phyloP scores from a whole-genome alignment of 2,113 vertebrate genomes.

The Barnardius zonarius region DNA sequence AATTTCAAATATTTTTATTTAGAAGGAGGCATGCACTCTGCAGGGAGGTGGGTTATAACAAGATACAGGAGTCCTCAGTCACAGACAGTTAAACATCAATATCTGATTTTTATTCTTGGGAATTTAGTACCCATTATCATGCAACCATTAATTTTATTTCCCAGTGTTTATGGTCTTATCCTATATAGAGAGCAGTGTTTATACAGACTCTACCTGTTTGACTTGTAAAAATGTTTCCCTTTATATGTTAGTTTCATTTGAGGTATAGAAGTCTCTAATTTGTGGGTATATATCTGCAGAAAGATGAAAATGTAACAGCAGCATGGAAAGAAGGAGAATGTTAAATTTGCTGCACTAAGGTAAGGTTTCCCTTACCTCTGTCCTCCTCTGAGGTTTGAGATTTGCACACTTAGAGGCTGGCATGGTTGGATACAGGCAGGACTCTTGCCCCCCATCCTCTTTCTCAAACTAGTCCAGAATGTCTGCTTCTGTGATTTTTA shows the following conservation, averaged over 20 bases:
- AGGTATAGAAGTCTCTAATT: not conserved
- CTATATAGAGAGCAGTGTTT: conserved; percentile 27
- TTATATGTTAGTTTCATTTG: not conserved
- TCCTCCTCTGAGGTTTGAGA: not conserved
- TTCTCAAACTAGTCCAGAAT: not conserved
- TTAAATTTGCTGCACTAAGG: not conserved
- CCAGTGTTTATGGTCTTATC: conserved; percentile 28
- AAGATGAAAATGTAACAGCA: not conserved
- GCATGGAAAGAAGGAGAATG: not conserved
- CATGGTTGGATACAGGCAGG: not conserved
- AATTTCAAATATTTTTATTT: conserved; percentile 47
- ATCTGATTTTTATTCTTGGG: conserved; percentile 38
- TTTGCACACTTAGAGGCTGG: not conserved
- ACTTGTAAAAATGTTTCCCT: not conserved
- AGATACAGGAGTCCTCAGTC: conserved; percentile 21
- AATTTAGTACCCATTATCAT: not conserved
- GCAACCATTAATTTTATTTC: conserved; percentile 54
- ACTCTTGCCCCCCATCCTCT: too few species aligned
- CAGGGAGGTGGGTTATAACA: conserved; percentile 4
- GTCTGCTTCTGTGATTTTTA: not conserved
- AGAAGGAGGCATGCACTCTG: not conserved
- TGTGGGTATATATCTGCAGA: not conserved
- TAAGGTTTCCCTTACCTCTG: not conserved
- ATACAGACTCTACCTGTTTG: not conserved
- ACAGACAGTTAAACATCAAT: conserved; percentile 18